Percentiles rank a stretch among this genome's conserved stretches.
Conservation (phyloP, 2,888 invertebrate species). For the Biston stratarius region DNA sequence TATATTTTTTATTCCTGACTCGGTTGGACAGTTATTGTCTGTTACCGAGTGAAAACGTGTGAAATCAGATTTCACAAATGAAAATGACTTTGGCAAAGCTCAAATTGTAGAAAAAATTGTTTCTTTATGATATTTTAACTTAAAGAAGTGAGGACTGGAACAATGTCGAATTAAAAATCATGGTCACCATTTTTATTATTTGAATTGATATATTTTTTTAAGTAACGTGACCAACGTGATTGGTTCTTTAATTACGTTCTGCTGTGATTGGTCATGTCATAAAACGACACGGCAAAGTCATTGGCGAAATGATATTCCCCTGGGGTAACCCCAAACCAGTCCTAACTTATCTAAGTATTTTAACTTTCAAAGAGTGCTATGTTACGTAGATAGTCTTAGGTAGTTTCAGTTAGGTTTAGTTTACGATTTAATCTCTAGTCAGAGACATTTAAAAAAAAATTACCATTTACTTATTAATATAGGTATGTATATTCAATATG, state of each 20-base stretch:
- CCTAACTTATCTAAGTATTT: slow-evolving; percentile 31
- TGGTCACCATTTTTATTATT: background rate
- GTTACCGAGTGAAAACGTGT: slow-evolving; percentile 24
- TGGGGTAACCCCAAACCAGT: background rate
- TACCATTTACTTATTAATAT: slow-evolving; percentile 84
- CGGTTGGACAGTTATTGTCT: background rate
- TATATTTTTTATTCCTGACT: background rate
- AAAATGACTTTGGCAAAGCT: slow-evolving; percentile 80
- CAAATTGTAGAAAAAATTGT: slow-evolving; percentile 69
- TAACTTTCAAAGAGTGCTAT: slow-evolving; percentile 80
- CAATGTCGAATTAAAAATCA: too few species aligned
- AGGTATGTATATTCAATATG: slow-evolving; percentile 73
- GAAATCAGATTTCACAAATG: slow-evolving; percentile 80
- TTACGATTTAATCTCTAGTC: slow-evolving; percentile 81
- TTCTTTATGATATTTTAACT: slow-evolving; percentile 44
- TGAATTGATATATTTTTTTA: background rate
- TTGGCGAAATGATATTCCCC: background rate
- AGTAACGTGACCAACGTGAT: background rate
- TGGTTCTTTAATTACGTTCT: background rate
- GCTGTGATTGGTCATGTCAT: background rate
- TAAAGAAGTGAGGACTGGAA: slow-evolving; percentile 3
- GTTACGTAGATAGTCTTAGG: slow-evolving; percentile 73
- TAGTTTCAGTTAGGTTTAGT: slow-evolving; percentile 76
- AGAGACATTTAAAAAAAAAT: slow-evolving; percentile 80
- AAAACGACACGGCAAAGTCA: background rate